Evolutionary conservation across 2,797 vertebrate genomes (phyloP), one percentile per base, ranked within the genome.

Genomic region (Halcyon leucocephala): DNA sequence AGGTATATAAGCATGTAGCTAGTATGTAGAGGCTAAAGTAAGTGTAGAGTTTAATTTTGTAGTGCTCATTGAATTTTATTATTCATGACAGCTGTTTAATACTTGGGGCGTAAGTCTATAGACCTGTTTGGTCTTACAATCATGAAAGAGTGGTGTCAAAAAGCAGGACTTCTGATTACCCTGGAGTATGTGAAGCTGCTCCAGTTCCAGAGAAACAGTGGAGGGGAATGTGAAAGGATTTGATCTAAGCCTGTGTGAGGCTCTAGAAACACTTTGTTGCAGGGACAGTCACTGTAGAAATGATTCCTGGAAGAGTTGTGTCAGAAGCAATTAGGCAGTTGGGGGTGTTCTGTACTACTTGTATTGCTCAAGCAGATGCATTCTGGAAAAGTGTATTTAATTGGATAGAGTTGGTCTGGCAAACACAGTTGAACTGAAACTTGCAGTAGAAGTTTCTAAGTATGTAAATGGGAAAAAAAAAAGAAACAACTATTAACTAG

Each of bases 241-340:
- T 80, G 8, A 81, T 19, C 14, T 52, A 62, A 49, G 31, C 8
- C 35, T 71, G 8, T 0, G 0, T 48, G 33, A 69, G 37, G 14
- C 28, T 88, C 69, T 79, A 67, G 35, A 80, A 77, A 54, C 7
- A 3, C 4, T n/a, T 86, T 14, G 3, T 65, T 4, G 1, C 0
- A 1, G 44, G 16, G 14, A 5, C 14, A 61, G 25, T 14, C 3
- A 9, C 37, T 12, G 12, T 31, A 35, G 57, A 73, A 88, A 20
- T 0, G 0, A 24, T 64, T 85, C 22, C 26, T 62, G 28, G 22
- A 41, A 58, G 8, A 7, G 8, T 14, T 69, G n/a, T 42, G 42
- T 55, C 21, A 42, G 42, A 86, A 89, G 72, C 33, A 69, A 7
- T 51, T 29, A 55, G 7, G 31, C 9, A 73, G 22, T 11, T 29